A percentile compares a stretch with the other conserved stretches of the same genome.
Conservation (phyloP, 2,888 invertebrate species). For the Andrena bicolor region DNA sequence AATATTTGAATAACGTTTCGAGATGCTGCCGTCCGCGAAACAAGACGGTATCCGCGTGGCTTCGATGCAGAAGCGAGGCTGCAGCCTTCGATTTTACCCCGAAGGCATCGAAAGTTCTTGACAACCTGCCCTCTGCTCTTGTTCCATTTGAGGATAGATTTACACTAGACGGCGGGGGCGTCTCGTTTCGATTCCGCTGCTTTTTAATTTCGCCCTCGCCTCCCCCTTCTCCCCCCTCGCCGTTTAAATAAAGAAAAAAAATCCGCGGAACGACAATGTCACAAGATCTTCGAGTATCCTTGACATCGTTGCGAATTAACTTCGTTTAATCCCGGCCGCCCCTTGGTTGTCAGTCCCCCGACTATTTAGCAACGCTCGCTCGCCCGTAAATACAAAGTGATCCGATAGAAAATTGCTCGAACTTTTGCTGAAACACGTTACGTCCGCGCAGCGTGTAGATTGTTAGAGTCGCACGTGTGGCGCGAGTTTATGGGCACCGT, state of each 20-base stretch:
- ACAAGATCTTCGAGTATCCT: constrained; percentile 44
- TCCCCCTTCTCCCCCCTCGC: background rate
- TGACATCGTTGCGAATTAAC: constrained; percentile 52
- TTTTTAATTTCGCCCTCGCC: constrained; percentile 45
- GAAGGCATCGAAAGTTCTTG: constrained; percentile 36
- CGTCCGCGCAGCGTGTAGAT: background rate
- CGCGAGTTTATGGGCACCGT: constrained; percentile 6
- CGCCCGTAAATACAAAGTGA: background rate
- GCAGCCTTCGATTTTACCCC: constrained; percentile 66
- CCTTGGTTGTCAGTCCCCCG: constrained; percentile 9
- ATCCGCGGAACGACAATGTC: constrained; percentile 38
- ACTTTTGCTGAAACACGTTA: background rate
- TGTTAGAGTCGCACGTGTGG: constrained; percentile 1
- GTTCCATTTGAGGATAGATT: constrained; percentile 40
- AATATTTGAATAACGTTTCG: constrained; percentile 62
- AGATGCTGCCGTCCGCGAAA: constrained; percentile 33
- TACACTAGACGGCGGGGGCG: constrained; percentile 40
- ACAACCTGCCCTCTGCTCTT: constrained; percentile 28
- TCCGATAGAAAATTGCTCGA: background rate
- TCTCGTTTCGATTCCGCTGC: constrained; percentile 32
- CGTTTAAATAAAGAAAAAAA: constrained; percentile 1
- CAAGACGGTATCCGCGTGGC: constrained; percentile 44
- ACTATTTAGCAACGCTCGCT: constrained; percentile 5
- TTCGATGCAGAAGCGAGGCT: constrained; percentile 34
- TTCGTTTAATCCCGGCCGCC: constrained; percentile 41